Evolutionary conservation across 2,888 invertebrate species (phyloP).

Genomic region (Oasisia sp.): DNA sequence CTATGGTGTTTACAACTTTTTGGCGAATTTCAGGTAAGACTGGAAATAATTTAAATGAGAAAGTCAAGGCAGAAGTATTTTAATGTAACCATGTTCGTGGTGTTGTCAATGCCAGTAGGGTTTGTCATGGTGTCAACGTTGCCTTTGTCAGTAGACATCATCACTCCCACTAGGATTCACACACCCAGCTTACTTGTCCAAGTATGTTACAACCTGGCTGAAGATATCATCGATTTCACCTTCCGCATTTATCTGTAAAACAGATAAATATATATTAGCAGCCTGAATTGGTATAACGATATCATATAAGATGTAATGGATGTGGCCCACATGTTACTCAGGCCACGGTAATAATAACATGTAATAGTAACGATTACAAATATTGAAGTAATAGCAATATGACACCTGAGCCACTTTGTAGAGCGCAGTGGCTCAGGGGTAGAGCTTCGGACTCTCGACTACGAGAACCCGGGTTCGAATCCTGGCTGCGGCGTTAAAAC

Average conservation of each 20-base stretch:
- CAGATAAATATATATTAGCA: neutral
- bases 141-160: no score
- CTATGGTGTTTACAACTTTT: neutral
- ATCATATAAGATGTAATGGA: no score
- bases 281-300: no score
- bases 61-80: neutral
- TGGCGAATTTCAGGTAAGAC: neutral
- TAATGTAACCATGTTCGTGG: neutral
- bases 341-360: no score
- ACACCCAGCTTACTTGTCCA: conserved; percentile 47
- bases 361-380: no score
- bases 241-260: conserved; percentile 82
- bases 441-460: no score
- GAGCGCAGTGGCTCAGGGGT: no score
- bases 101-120: neutral
- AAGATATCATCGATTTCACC: conserved; percentile 82
- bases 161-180: neutral
- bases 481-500: no score
- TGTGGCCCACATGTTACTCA: no score
- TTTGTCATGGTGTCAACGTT: neutral
- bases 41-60: neutral
- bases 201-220: conserved; percentile 67
- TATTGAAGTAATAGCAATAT: no score
- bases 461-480: no score
- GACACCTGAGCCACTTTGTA: no score